Evolutionary conservation across 2,888 invertebrate species (phyloP), one percentile per base, ranked within the genome.

Genomic region (Theretra japonica): DNA sequence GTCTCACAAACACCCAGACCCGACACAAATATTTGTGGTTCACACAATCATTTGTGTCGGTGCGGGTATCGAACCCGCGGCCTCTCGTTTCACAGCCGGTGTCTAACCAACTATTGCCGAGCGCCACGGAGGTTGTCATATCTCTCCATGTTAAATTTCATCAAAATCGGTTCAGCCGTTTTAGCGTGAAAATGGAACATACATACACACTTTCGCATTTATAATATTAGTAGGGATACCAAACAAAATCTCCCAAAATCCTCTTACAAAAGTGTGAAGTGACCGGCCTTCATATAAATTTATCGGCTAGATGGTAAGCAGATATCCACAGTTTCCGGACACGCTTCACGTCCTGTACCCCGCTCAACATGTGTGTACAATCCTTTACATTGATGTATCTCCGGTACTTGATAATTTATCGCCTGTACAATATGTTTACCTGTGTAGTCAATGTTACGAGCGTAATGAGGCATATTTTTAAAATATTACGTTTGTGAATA

Each of bases 251-350:
- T 65, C 41, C 62, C 62, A 65, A n/a, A n/a, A 23, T 53, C 5
- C 17, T n/a, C 7, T 23, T 65, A 1, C 33, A 62, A 41, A 65
- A n/a, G 21, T 41, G 41, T 41, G 33, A 48, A 5, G 62, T 41
- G 33, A 48, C 2, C 41, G 23, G 17, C 65, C 65, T 65, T 48
- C 17, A 23, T 11, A 23, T 48, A 41, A 48, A 48, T 65, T 53
- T 65, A 65, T 65, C 15, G 48, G 21, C 65, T 65, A 25, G 62
- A n/a, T 41, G 11, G 65, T 65, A n/a, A 65, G 23, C 21, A 65
- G 41, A 65, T 33, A 30, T 6, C 5, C 48, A 4, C 48, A 48
- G 23, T 65, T 65, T 65, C 65, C 65, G 65, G 65, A 48, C 21
- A 41, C 21, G 15, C 17, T 65, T 23, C 5, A 41, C 33, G 23